These are phyloP conservation scores for Copidosoma floridanum DNA, from an alignment of 1,140 invertebrate genomes.

Conservation along the genomic window DNA sequence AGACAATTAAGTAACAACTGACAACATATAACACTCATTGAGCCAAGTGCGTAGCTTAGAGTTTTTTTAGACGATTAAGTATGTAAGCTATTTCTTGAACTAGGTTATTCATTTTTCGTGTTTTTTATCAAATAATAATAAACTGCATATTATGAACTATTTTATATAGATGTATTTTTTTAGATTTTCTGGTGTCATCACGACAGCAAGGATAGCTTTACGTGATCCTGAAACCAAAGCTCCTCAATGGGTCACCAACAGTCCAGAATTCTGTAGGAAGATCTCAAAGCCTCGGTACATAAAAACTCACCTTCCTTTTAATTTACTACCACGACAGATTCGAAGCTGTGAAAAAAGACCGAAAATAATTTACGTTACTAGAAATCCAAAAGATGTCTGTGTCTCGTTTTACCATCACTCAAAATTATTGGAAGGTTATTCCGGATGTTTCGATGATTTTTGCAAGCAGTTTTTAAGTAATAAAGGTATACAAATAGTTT, in stretches of 20 bases:
- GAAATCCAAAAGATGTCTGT: constrained; percentile 77
- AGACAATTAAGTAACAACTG: too few relatives aligned
- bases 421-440: constrained; percentile 59
- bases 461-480: constrained; percentile 58
- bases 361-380: constrained; percentile 72
- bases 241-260: constrained; percentile 44
- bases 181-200: not conserved
- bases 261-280: constrained; percentile 44
- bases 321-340: not conserved
- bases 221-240: constrained; percentile 14
- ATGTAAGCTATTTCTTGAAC: too few relatives aligned
- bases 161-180: too few relatives aligned
- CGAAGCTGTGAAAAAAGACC: constrained; percentile 31
- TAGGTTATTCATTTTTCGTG: too few relatives aligned
- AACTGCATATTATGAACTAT: too few relatives aligned
- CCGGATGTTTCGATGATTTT: constrained; percentile 64
- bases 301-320: constrained; percentile 66
- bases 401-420: constrained; percentile 73
- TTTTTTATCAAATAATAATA: too few relatives aligned
- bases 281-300: constrained; percentile 60
- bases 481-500: not conserved
- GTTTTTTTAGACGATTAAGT: too few relatives aligned
- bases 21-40: too few relatives aligned
- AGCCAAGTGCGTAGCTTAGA: too few relatives aligned
- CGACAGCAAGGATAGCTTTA: not conserved